Conservation (phyloP, 2,797 vertebrate genomes). For the Macropus fuliginosus region DNA sequence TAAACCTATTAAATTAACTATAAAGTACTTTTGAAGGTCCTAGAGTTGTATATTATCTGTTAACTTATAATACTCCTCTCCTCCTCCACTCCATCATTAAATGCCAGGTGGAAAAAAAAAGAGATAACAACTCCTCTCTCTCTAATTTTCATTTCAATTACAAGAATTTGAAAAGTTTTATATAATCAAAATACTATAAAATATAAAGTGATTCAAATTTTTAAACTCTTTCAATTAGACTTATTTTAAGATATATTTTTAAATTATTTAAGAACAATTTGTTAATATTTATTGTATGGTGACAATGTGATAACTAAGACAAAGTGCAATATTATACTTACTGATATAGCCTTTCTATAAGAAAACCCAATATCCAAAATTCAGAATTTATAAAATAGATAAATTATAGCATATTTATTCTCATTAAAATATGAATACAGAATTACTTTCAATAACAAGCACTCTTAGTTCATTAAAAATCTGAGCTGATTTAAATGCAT, state of each 20-base stretch:
- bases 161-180: slow-evolving; percentile 44
- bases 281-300: slow-evolving; percentile 45
- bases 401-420: slow-evolving; percentile 15
- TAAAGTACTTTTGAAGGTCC: slow-evolving; percentile 38
- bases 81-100: slow-evolving; percentile 27
- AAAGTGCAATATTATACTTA: slow-evolving; percentile 51
- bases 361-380: background rate
- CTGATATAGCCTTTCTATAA: slow-evolving; percentile 22
- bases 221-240: background rate
- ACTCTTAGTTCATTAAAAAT: slow-evolving; percentile 38
- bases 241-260: background rate
- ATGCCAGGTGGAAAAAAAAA: slow-evolving; percentile 55
- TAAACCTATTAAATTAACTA: slow-evolving; percentile 28
- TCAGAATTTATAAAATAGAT: slow-evolving; percentile 40
- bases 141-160: slow-evolving; percentile 55
- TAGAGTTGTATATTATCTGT: slow-evolving; percentile 34
- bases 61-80: slow-evolving; percentile 25
- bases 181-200: slow-evolving; percentile 20
- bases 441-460: slow-evolving; percentile 45
- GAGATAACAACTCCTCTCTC: slow-evolving; percentile 40
- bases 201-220: background rate
- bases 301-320: slow-evolving; percentile 27
- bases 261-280: slow-evolving; percentile 43
- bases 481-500: slow-evolving; percentile 6
- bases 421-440: slow-evolving; percentile 43